Evolutionary conservation across 2,113 vertebrate species (phyloP).

Genomic region (Xenopus tropicalis): UCB_Xtro_10.0 CM004445.2:108241001-108241500

Average conservation of each 20-base stretch:
- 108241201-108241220: too few species aligned
- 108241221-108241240: too few species aligned
- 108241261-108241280: conserved; percentile 28
- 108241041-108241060: background rate
- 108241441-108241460: conserved; percentile 80
- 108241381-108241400: conserved; percentile 95
- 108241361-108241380: conserved; percentile 64
- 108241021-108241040: background rate
- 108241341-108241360: background rate
- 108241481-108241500: conserved; percentile 71
- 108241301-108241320: conserved; percentile 7
- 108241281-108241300: conserved; percentile 1
- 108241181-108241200: too few species aligned
- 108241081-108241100: background rate
- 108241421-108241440: conserved; percentile 77
- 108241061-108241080: background rate
- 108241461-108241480: conserved; percentile 79
- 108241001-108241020: background rate
- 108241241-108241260: conserved; percentile 17
- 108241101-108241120: background rate
- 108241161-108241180: background rate
- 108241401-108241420: conserved; percentile 88
- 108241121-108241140: background rate
- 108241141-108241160: conserved; percentile 1
- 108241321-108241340: background rate